These are phyloP conservation scores for Caenorhabditis brenneri DNA, from an alignment of 1,140 invertebrate species.

Conservation along the genomic window DNA sequence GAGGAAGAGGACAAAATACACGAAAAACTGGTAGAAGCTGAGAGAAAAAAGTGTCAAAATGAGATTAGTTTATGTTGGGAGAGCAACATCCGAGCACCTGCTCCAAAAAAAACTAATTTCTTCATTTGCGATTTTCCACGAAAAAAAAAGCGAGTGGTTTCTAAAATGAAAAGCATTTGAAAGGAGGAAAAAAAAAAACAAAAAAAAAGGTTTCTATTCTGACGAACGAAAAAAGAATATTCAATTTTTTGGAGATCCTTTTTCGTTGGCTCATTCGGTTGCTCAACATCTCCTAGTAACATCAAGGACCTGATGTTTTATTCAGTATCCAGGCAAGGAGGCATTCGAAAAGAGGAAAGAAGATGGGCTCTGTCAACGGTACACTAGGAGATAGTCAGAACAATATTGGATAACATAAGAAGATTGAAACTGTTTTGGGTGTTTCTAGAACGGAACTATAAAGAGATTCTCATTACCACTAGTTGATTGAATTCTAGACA, in stretches of 20 bases:
- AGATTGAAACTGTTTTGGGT: no score
- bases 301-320: neutral
- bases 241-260: neutral
- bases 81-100: constrained; percentile 13
- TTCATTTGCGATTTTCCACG: neutral
- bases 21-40: neutral
- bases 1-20: neutral
- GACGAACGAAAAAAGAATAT: neutral
- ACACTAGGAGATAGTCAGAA: neutral
- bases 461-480: no score
- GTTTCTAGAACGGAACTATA: no score
- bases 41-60: neutral
- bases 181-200: neutral
- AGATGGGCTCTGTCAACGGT: neutral
- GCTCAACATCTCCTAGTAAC: neutral
- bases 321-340: neutral
- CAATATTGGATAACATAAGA: no score
- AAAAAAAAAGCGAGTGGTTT: neutral
- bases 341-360: neutral
- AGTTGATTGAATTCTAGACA: no score
- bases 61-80: neutral
- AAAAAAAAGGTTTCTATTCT: no score
- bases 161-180: neutral
- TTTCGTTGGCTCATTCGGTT: neutral
- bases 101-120: neutral